These are phyloP conservation scores for Cherax quadricarinatus DNA, from an alignment of 1,140 invertebrate species.

Conservation along the genomic window DNA sequence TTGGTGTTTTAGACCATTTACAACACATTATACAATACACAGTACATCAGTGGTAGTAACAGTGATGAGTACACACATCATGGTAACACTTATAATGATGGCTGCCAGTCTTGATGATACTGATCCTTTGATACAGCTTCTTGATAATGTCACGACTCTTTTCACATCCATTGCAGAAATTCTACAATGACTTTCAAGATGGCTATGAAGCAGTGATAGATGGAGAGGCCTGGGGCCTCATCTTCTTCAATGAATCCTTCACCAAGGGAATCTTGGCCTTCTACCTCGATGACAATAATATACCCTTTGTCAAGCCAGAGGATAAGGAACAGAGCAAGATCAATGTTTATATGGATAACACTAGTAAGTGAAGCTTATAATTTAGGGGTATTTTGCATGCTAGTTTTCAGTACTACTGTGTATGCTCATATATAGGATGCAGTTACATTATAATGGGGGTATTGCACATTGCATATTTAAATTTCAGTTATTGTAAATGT, in stretches of 20 bases:
- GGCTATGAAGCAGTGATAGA: slow-evolving; percentile 82
- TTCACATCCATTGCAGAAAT: slow-evolving; percentile 24
- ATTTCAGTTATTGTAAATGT: too few species aligned
- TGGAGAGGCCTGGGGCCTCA: slow-evolving; percentile 90
- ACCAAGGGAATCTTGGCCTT: slow-evolving; percentile 84
- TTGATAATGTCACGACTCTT: too few species aligned
- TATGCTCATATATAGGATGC: neutral
- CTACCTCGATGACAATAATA: neutral
- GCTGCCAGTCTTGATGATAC: too few species aligned
- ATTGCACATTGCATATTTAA: too few species aligned
- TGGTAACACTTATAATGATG: too few species aligned
- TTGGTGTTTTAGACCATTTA: too few species aligned
- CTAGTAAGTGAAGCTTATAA: slow-evolving; percentile 55
- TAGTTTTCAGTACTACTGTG: neutral
- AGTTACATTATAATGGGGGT: too few species aligned
- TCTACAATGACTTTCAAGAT: slow-evolving; percentile 75
- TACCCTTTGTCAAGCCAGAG: neutral
- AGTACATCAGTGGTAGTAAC: too few species aligned
- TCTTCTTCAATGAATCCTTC: slow-evolving; percentile 92
- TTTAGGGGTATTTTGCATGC: neutral
- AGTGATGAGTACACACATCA: too few species aligned
- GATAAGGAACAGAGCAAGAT: slow-evolving; percentile 55
- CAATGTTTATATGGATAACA: slow-evolving; percentile 73
- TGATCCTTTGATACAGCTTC: too few species aligned
- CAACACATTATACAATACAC: too few species aligned